Conservation (phyloP, 1,140 invertebrate genomes). For the Phymorhynchus buccinoides region DNA sequence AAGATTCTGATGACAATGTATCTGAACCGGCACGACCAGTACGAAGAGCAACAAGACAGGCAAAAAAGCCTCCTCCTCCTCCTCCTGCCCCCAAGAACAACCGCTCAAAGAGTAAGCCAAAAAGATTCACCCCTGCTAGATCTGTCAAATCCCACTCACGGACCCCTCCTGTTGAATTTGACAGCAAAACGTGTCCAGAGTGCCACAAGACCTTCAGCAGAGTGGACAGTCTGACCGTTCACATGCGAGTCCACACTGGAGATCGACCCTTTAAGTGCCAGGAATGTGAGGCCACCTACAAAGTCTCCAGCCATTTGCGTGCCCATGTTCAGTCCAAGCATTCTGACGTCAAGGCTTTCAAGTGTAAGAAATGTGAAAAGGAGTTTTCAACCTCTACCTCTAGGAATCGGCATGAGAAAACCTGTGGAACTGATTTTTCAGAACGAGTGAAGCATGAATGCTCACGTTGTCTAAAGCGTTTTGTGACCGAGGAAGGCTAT, state of each 20-base stretch:
- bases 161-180: neutral
- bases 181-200: neutral
- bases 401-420: constrained; percentile 3
- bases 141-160: too few species aligned
- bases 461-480: neutral
- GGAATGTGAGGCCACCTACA: neutral
- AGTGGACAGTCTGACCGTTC: neutral
- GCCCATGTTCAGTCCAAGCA: constrained; percentile 6
- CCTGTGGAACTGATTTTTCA: neutral
- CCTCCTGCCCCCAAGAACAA: too few species aligned
- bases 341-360: neutral
- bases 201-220: constrained; percentile 1
- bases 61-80: too few species aligned
- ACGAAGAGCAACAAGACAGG: neutral
- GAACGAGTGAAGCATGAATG: neutral
- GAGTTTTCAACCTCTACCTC: neutral
- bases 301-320: neutral
- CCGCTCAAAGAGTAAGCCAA: too few species aligned
- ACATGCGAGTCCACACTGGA: constrained; percentile 24
- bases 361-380: neutral
- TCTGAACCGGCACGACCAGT: neutral
- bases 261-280: neutral
- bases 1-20: neutral
- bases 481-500: constrained; percentile 4
- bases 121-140: too few species aligned